phyloP scores from a whole-genome alignment of 2,113 vertebrate species.

The Casuarius casuarius region DNA sequence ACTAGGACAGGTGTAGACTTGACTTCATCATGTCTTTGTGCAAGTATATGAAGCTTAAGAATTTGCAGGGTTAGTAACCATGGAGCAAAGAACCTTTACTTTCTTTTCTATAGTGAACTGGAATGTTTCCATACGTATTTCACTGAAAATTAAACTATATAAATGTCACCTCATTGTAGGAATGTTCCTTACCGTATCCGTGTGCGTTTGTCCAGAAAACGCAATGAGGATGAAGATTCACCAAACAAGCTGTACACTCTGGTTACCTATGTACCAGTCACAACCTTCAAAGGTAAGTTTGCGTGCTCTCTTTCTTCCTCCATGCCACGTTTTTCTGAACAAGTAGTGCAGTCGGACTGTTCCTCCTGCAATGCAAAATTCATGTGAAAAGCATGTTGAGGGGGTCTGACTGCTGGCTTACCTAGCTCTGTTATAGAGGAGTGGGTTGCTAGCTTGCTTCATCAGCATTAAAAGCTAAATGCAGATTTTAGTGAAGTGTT shows the following conservation, averaged over 20 bases:
- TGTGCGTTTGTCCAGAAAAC: slow-evolving; percentile 93
- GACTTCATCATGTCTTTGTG: background rate
- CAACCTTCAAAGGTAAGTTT: slow-evolving; percentile 92
- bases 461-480: background rate
- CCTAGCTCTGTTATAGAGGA: background rate
- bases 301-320: rapidly evolving
- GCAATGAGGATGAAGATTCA: slow-evolving; percentile 96
- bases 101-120: background rate
- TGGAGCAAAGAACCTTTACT: background rate
- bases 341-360: background rate
- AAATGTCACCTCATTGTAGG: slow-evolving; percentile 53
- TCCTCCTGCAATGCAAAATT: background rate
- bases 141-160: background rate
- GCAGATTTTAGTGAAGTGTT: background rate
- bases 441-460: background rate
- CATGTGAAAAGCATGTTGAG: background rate
- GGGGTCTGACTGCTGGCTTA: background rate
- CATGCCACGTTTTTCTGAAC: rapidly evolving
- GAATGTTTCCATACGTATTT: rapidly evolving
- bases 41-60: background rate
- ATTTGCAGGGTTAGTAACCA: background rate
- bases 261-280: slow-evolving; percentile 94
- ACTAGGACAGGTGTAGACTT: background rate
- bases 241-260: slow-evolving; percentile 96
- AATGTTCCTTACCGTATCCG: slow-evolving; percentile 95